Evolutionary conservation across 2,113 vertebrate genomes (phyloP).

Genomic region (Cyphomyrus plagiostoma): DNA sequence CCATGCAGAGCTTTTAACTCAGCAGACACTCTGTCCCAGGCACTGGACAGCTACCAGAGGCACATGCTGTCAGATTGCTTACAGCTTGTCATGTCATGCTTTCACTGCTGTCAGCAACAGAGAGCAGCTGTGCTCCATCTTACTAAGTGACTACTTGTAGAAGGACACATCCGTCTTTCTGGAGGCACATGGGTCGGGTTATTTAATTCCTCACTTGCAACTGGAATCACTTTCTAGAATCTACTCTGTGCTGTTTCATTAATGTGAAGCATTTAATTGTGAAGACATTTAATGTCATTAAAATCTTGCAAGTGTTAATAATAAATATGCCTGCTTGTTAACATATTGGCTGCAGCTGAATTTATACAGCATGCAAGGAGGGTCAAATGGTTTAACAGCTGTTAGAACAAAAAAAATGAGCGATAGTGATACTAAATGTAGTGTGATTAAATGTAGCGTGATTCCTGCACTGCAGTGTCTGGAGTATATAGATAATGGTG

Average conservation of each 20-base stretch:
- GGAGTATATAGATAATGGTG: neutral
- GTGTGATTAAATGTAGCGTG: neutral
- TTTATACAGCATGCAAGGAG: neutral
- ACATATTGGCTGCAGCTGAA: neutral
- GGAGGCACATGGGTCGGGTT: neutral
- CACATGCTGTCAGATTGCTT: neutral
- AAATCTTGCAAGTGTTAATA: neutral
- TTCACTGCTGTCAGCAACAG: neutral
- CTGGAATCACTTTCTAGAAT: neutral
- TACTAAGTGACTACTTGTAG: neutral
- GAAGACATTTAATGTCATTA: neutral
- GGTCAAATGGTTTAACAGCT: neutral
- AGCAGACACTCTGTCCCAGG: neutral
- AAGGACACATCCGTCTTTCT: neutral
- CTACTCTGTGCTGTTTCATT: neutral
- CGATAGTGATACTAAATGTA: neutral
- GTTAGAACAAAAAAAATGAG: neutral
- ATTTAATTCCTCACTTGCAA: neutral
- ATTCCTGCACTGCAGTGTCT: neutral
- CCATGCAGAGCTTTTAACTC: neutral
- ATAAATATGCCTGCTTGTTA: neutral
- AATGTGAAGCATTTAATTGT: neutral
- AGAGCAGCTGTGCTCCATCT: neutral
- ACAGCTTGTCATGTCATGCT: neutral
- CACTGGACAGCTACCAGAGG: neutral